Conservation (phyloP, 2,888 invertebrate species). For the Serrognathus titanus region DNA sequence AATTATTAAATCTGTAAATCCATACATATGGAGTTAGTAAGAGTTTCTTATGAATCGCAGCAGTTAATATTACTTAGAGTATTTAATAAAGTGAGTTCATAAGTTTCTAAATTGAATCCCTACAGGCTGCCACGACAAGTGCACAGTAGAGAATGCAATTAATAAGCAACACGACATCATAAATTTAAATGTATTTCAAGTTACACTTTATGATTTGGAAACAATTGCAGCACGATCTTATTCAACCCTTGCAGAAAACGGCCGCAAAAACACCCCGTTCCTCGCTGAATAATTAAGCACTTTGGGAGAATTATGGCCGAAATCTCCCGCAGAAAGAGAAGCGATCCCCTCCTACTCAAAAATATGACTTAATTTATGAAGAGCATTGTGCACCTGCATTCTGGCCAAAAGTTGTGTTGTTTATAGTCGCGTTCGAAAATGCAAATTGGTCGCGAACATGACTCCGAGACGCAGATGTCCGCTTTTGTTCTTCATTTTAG, state of each 20-base stretch:
- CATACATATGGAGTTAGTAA: too few relatives aligned
- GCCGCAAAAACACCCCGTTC: not conserved
- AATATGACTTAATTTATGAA: conserved; percentile 4
- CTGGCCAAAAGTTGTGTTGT: not conserved
- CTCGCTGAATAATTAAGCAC: conserved; percentile 5
- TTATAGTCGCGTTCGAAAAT: conserved; percentile 1
- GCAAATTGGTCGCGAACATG: not conserved
- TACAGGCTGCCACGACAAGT: too few relatives aligned
- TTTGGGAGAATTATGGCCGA: conserved; percentile 3
- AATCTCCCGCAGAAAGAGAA: conserved; percentile 2
- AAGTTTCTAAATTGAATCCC: too few relatives aligned
- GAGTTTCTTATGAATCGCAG: too few relatives aligned
- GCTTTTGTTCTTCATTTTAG: not conserved
- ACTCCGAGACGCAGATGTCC: not conserved
- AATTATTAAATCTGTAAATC: too few relatives aligned
- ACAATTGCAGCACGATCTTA: conserved; percentile 1
- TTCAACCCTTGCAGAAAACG: not conserved
- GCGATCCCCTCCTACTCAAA: not conserved
- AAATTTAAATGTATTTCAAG: not conserved
- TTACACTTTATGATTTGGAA: not conserved
- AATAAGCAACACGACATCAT: not conserved
- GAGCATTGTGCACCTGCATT: conserved; percentile 1
- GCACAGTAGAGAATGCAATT: not conserved
- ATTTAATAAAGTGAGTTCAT: too few relatives aligned
- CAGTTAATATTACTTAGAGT: too few relatives aligned